Conservation (phyloP, 92 coral and sea anemone genomes). For the Nematostella vectensis region DNA sequence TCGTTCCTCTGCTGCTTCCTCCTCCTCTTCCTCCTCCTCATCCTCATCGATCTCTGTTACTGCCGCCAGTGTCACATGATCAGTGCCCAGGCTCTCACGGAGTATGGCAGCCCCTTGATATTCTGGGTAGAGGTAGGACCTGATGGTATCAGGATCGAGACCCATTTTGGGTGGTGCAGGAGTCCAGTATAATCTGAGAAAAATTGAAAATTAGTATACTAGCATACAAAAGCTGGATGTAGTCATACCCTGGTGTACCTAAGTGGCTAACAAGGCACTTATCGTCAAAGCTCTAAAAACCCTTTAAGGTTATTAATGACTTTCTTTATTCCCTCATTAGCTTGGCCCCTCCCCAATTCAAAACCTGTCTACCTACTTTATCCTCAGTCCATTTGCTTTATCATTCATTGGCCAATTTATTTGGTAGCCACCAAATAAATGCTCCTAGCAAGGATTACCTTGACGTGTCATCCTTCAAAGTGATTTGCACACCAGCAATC, state of each 20-base stretch:
- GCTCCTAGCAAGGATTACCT: too few species aligned
- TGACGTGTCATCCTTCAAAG: conserved; percentile 82
- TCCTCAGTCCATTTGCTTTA: too few species aligned
- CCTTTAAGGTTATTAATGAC: too few species aligned
- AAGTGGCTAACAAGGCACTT: neutral
- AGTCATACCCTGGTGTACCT: neutral
- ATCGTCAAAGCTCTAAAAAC: too few species aligned
- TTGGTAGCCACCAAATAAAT: too few species aligned
- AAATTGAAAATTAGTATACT: neutral
- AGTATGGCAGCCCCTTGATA: conserved; percentile 78
- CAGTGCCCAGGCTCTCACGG: conserved; percentile 71
- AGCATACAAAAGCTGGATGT: neutral
- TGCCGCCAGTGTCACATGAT: conserved; percentile 45
- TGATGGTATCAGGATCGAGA: conserved; percentile 70
- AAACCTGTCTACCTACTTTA: too few species aligned
- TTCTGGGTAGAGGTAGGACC: conserved; percentile 70
- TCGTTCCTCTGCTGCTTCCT: conserved; percentile 43
- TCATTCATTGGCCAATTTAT: too few species aligned
- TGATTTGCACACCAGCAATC: conserved; percentile 61
- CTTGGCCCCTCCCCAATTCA: too few species aligned
- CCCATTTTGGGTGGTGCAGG: conserved; percentile 99
- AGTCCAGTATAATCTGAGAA: conserved; percentile 86
- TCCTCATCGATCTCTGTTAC: conserved; percentile 59
- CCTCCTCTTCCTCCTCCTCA: conserved; percentile 50
- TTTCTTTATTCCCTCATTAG: too few species aligned